Base-by-base conservation (phyloP, 2,113 vertebrate genomes). In the Rhinoderma darwinii region DNA sequence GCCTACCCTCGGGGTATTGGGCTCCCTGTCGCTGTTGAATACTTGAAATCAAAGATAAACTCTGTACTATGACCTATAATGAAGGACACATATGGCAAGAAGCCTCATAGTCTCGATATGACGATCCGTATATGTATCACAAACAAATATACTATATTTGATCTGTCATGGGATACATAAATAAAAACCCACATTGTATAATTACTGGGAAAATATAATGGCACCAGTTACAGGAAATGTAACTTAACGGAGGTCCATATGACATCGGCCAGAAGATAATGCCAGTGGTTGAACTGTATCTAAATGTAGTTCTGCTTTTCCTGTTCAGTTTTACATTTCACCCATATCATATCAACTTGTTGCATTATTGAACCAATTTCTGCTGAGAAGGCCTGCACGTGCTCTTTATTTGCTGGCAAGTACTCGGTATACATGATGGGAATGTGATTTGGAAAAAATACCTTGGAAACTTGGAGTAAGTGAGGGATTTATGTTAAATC, bases 291-390 rank as follows among this genome's bases (percentile, higher is more conserved):
- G 54, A 63, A 81, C 43, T 37, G 37, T 81, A 30, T 81, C 18
- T 81, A 56, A 43, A 43, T 7, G 39, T n/a, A 63, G 35, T 43
- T 61, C 22, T 81, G 78, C 22, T 43, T 78, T 80, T 81, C 10
- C 37, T 63, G 22, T 18, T 43, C 51, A 43, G 59, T 61, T 39
- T 81, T 63, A 81, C 37, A 41, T 81, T 77, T 63, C 54, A 18
- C 6, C 56, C 59, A 81, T 25, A 81, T 43, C 54, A 81, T 43
- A 43, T 61, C 30, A 27, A 43, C 54, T n/a, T 61, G 32, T 80
- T 61, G 25, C 78, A 18, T 63, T 81, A 63, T 81, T 81, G 78
- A 81, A 81, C 35, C 35, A 18, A 43, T 81, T 81, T 81, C 37
- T 61, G 56, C 54, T 81, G 78, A 61, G 54, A 37, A 41, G 78